A percentile compares a stretch with the other conserved stretches of the same genome.
Conservation (phyloP, 2,888 invertebrate genomes). For the Andrena trimmerana region DNA sequence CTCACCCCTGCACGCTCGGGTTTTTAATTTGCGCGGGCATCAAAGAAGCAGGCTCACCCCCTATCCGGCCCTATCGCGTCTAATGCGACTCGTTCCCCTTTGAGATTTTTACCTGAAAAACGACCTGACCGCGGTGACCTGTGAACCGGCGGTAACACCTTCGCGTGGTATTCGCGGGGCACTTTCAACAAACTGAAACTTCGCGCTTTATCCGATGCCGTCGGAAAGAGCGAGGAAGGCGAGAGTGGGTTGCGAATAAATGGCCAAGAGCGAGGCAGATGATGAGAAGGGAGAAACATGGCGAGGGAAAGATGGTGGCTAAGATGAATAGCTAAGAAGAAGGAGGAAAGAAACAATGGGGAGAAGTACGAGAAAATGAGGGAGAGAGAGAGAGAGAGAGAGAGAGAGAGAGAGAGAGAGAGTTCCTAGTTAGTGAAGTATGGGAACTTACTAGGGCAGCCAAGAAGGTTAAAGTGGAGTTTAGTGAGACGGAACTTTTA, state of each 20-base stretch:
- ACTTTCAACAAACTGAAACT: conserved; percentile 54
- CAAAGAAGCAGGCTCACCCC: conserved; percentile 7
- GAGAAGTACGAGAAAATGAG: conserved; percentile 12
- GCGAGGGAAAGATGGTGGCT: conserved; percentile 1
- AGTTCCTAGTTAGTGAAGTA: conserved; percentile 37
- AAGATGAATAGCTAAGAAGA: conserved; percentile 26
- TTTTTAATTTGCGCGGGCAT: conserved; percentile 30
- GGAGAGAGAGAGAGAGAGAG: conserved; percentile 17
- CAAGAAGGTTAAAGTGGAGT: conserved; percentile 63
- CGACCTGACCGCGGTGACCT: neutral
- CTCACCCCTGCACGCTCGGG: neutral
- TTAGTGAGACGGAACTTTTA: conserved; percentile 75
- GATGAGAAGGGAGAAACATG: neutral
- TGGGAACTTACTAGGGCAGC: conserved; percentile 15
- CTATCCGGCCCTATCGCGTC: neutral
- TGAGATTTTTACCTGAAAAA: neutral
- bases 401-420: conserved; percentile 15
- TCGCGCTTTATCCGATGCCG: conserved; percentile 37
- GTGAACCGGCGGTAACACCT: conserved; percentile 68
- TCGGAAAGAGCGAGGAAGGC: conserved; percentile 9
- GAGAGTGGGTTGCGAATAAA: conserved; percentile 36
- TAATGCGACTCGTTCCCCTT: neutral
- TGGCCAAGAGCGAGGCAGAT: conserved; percentile 44
- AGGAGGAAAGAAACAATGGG: conserved; percentile 35
- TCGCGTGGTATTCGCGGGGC: conserved; percentile 68